Conservation (phyloP, 2,113 vertebrate genomes). For the Sebastes fasciatus region DNA sequence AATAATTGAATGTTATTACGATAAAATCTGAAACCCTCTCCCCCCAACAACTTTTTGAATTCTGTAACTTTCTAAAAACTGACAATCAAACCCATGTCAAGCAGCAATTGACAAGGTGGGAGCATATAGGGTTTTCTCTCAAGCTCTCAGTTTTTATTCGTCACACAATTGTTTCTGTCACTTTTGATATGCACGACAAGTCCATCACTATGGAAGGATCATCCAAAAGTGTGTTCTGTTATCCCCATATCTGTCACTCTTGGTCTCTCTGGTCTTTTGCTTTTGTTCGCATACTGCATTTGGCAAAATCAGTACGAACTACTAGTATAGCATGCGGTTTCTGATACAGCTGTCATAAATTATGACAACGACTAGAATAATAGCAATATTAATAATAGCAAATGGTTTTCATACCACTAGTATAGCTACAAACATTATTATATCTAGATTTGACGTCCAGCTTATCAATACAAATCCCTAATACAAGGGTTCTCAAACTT, state of each 20-base stretch:
- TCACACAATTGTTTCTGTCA: neutral
- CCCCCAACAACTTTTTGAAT: neutral
- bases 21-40: neutral
- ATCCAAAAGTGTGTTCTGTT: neutral
- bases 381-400: neutral
- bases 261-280: neutral
- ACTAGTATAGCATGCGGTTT: too few species aligned
- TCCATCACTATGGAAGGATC: neutral
- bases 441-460: neutral
- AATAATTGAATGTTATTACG: neutral
- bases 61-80: neutral
- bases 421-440: neutral
- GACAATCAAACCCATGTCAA: neutral
- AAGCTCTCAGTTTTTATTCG: neutral
- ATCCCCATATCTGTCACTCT: neutral
- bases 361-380: neutral
- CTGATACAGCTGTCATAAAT: neutral
- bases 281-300: too few species aligned
- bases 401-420: neutral
- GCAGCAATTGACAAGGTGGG: neutral
- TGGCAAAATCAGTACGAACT: too few species aligned
- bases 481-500: too few species aligned
- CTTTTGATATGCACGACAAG: neutral
- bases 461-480: too few species aligned
- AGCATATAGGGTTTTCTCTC: neutral